Base-by-base conservation (phyloP, 1,140 invertebrate genomes). In the Pentalonia nigronervosa region DNA sequence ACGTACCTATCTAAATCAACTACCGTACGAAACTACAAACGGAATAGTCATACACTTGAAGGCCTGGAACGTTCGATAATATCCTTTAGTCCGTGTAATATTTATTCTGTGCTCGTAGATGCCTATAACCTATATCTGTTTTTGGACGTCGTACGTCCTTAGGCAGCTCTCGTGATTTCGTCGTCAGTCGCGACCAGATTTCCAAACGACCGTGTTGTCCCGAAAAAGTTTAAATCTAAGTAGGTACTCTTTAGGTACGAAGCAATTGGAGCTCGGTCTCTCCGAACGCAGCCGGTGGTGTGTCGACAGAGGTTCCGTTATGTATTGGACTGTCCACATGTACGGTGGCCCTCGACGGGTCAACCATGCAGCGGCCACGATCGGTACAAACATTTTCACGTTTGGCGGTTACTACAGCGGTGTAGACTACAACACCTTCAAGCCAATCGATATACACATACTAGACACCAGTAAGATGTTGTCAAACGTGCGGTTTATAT, bases 341-440 rank as follows among this genome's bases (percentile, higher is more conserved):
- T 97, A 97, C 95, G 98, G 98, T 81, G 98, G 98, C 45, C 98
- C 97, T 7, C 96, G 96, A 94, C 95, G 96, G 50, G 97, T 99
- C 2, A 99, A 99, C 95, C 98, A 99, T 96, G 98, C 98, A 23
- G 98, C 98, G n/a, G 98, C 98, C 60, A 96, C 96, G 91, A 96
- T 99, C 81, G 97, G 96, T 34, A 96, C 97, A 94, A 97, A 96
- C 94, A 98, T 99, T 91, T 99, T 97, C 95, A 98, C 97, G 2
- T 99, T 99, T 95, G 98, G 98, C 45, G 98, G 98, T 36, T 99
- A 98, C 95, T 98, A 97, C 94, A 97, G 97, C 7, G 97, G 96
- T 41, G 97, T 98, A 94, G 97, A 98, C 94, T 98, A 97, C 95
- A 95, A 96, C 60, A 95, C 95, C 8, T 96, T 96, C 83, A 96